Conservation (phyloP, 2,797 vertebrate species). For the Sebastes dallii region DNA sequence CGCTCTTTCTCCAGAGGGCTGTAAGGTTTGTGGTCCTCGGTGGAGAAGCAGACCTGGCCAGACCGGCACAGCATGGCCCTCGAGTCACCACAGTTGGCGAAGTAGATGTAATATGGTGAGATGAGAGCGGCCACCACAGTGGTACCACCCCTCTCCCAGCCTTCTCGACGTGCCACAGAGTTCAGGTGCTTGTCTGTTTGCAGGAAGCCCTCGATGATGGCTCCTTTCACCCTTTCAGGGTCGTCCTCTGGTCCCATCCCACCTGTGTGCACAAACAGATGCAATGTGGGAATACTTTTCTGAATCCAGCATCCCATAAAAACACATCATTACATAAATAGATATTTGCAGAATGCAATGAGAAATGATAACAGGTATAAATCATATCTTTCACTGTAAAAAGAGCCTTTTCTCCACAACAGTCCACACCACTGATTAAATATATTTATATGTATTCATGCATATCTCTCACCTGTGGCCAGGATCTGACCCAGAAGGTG, state of each 20-base stretch:
- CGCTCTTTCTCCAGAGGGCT: conserved; percentile 84
- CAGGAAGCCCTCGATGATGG: conserved; percentile 80
- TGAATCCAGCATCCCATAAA: not conserved
- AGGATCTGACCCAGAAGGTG: conserved; percentile 84
- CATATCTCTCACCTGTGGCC: conserved; percentile 66
- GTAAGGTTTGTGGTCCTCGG: conserved; percentile 87
- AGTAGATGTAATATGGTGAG: conserved; percentile 82
- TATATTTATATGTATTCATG: not conserved
- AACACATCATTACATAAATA: not conserved
- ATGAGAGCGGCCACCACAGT: conserved; percentile 80
- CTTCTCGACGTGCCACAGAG: conserved; percentile 77
- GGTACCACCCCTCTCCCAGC: conserved; percentile 81
- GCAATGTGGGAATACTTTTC: not conserved
- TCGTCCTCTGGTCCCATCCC: conserved; percentile 75
- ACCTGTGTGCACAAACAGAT: conserved; percentile 59
- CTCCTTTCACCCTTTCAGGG: conserved; percentile 74
- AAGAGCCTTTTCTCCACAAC: not conserved
- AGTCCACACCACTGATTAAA: not conserved
- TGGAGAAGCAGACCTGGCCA: conserved; percentile 83
- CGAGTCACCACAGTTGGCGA: conserved; percentile 85
- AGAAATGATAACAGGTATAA: not conserved
- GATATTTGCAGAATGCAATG: not conserved
- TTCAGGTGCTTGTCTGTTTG: conserved; percentile 82
- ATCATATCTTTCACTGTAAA: not conserved
- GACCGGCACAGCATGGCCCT: conserved; percentile 82